Percentiles rank a stretch among this genome's conserved stretches.
These are phyloP conservation scores for Girardinus metallicus DNA, from an alignment of 2,797 vertebrate species.

Conservation along the genomic window DNA sequence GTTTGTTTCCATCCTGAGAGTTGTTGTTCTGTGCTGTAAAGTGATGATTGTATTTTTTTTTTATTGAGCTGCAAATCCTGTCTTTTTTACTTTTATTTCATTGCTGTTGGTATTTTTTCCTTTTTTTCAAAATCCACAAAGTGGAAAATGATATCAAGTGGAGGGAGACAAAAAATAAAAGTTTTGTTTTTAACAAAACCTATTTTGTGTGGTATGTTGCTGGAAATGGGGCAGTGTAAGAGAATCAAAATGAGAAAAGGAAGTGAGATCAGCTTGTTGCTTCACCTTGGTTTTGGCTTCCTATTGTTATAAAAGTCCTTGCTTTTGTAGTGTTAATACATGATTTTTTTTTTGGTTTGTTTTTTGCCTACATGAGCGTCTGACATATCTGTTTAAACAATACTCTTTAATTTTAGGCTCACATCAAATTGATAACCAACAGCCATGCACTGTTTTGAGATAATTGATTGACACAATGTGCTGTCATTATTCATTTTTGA, in stretches of 20 bases:
- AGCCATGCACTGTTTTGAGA: neutral
- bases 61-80: conserved; percentile 62
- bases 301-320: conserved; percentile 46
- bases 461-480: conserved; percentile 1
- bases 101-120: conserved; percentile 41
- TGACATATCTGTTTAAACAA: conserved; percentile 27
- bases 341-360: neutral
- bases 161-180: conserved; percentile 75
- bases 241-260: conserved; percentile 45
- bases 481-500: conserved; percentile 11
- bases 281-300: conserved; percentile 36
- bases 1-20: conserved; percentile 73
- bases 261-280: conserved; percentile 41
- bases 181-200: conserved; percentile 82
- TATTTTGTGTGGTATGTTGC: conserved; percentile 58
- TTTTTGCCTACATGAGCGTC: conserved; percentile 16
- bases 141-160: conserved; percentile 75
- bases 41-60: conserved; percentile 62
- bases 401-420: conserved; percentile 16
- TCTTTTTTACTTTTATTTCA: conserved; percentile 61
- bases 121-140: conserved; percentile 73
- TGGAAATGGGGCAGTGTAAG: conserved; percentile 15
- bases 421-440: conserved; percentile 14
- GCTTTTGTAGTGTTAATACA: conserved; percentile 44
- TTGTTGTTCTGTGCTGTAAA: conserved; percentile 73